These are phyloP conservation scores for Meleagris gallopavo DNA, from an alignment of 2,113 vertebrate genomes.

Conservation along the genomic window DNA sequence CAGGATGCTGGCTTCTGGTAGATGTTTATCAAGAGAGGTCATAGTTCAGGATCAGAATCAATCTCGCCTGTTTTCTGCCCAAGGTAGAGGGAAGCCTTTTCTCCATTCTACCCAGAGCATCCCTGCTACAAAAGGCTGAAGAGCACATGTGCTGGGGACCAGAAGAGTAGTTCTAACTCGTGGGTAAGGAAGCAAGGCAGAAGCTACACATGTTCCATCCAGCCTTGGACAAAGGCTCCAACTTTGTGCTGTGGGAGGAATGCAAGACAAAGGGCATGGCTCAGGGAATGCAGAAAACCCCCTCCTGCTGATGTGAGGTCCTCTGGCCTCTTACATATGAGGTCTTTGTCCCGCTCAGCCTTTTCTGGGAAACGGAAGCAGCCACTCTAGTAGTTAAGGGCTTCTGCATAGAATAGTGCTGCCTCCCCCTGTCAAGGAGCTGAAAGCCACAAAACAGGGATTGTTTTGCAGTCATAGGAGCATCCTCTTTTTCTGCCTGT, in stretches of 20 bases:
- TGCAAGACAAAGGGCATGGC: slow-evolving; percentile 28
- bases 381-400: slow-evolving; percentile 7
- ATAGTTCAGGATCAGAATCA: neutral
- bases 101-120: neutral
- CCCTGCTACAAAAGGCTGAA: neutral
- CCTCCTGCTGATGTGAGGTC: slow-evolving; percentile 53
- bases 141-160: neutral
- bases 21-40: neutral
- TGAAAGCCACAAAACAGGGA: slow-evolving; percentile 39
- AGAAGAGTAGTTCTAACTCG: neutral
- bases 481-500: neutral
- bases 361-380: slow-evolving; percentile 44
- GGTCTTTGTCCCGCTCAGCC: neutral
- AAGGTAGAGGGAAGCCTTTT: neutral
- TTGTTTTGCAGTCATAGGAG: neutral
- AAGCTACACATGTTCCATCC: neutral
- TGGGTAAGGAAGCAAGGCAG: neutral
- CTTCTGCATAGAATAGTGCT: neutral
- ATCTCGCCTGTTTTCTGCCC: neutral
- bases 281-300: neutral
- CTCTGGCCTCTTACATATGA: neutral
- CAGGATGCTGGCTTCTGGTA: neutral
- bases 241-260: slow-evolving; percentile 24
- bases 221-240: slow-evolving; percentile 6
- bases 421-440: slow-evolving; percentile 1